Percentiles rank a stretch among this genome's conserved stretches.
These are phyloP conservation scores for Protonibea diacanthus DNA, from an alignment of 2,797 vertebrate genomes.

Conservation along the genomic window DNA sequence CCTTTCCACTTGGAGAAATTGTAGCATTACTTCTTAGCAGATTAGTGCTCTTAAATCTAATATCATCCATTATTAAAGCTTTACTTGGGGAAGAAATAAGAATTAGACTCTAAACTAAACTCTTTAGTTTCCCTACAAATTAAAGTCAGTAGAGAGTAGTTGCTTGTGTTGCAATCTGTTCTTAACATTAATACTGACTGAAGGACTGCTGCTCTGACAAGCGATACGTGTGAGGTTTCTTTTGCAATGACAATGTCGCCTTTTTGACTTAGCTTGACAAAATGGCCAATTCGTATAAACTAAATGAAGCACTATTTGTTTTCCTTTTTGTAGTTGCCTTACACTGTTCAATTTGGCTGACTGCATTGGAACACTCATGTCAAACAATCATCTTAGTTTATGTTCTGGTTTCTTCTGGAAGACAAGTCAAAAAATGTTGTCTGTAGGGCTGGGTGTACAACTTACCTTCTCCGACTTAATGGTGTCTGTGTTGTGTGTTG, in stretches of 20 bases:
- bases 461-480: neutral
- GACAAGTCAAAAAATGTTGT: constrained; percentile 12
- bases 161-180: constrained; percentile 30
- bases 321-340: constrained; percentile 51
- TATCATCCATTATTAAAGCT: constrained; percentile 16
- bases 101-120: constrained; percentile 2
- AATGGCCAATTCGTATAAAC: constrained; percentile 1
- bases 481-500: neutral
- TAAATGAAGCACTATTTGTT: constrained; percentile 37
- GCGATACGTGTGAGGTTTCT: neutral
- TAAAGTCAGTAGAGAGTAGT: neutral
- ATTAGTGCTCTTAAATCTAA: constrained; percentile 4
- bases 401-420: constrained; percentile 10
- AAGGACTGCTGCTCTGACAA: constrained; percentile 27
- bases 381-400: constrained; percentile 17
- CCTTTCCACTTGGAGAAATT: neutral
- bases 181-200: constrained; percentile 9
- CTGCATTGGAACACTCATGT: neutral
- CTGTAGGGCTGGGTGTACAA: neutral
- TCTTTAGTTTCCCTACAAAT: neutral
- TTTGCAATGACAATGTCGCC: constrained; percentile 52
- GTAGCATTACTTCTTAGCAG: neutral
- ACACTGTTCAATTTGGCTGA: constrained; percentile 9
- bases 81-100: neutral
- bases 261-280: constrained; percentile 40